phyloP scores from a whole-genome alignment of 2,113 vertebrate species.

The Rhinolophus ferrumequinum region DNA sequence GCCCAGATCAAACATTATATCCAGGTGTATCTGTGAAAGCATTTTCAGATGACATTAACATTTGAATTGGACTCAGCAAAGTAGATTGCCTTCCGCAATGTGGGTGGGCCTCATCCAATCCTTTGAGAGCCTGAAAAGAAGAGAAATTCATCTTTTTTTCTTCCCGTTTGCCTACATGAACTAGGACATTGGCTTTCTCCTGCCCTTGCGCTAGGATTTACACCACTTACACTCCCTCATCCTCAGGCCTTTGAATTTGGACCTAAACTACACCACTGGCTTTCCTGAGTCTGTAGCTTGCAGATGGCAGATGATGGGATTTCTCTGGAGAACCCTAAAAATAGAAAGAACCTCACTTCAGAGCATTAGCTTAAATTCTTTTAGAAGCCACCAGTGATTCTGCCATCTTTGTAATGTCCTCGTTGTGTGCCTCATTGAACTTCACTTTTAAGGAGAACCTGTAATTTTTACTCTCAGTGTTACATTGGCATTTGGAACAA shows the following conservation, averaged over 20 bases:
- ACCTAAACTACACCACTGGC: background rate
- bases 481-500: background rate
- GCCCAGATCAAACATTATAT: background rate
- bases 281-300: background rate
- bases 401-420: background rate
- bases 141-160: background rate
- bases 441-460: background rate
- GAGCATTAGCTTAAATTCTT: background rate
- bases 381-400: background rate
- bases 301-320: too few relatives aligned
- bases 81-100: background rate
- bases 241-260: background rate
- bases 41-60: background rate
- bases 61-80: background rate
- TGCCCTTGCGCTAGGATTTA: background rate
- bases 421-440: accelerated
- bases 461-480: background rate
- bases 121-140: background rate
- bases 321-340: background rate
- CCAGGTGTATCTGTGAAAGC: background rate
- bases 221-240: background rate
- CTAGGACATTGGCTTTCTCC: background rate
- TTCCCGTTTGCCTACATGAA: background rate
- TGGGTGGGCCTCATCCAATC: background rate
- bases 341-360: background rate